phyloP scores from a whole-genome alignment of 2,888 invertebrate genomes.

The Hoplodrina ambigua region DNA sequence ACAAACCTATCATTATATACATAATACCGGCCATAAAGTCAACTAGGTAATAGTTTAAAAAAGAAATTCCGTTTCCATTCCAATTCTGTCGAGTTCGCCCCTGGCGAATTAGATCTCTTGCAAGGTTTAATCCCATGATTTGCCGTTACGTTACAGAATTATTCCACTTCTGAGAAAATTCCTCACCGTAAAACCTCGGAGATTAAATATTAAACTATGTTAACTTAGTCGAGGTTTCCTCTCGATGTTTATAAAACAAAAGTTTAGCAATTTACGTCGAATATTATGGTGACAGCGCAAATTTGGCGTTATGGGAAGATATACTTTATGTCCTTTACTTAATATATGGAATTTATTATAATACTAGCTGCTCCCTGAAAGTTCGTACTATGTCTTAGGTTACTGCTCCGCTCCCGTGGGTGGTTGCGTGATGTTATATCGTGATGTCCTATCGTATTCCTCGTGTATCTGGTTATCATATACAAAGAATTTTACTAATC shows the following conservation, averaged over 20 bases:
- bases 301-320: not conserved
- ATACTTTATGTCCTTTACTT: no score
- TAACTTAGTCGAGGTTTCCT: conserved; percentile 39
- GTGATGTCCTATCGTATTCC: no score
- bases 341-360: no score
- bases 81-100: not conserved
- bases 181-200: conserved; percentile 22
- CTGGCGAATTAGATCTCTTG: not conserved
- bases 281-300: conserved; percentile 43
- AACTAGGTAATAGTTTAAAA: not conserved
- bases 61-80: not conserved
- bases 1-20: no score
- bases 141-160: not conserved
- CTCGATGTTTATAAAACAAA: conserved; percentile 52
- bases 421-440: no score
- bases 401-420: no score
- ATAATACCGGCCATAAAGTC: no score
- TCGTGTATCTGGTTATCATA: no score
- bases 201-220: conserved; percentile 56
- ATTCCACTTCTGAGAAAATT: conserved; percentile 10
- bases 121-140: not conserved
- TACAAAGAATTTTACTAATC: no score
- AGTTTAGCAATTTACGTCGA: conserved; percentile 53
- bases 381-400: no score
- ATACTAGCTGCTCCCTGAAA: no score